Base-by-base conservation (phyloP, 2,888 invertebrate species). In the Sturmia bella region DNA sequence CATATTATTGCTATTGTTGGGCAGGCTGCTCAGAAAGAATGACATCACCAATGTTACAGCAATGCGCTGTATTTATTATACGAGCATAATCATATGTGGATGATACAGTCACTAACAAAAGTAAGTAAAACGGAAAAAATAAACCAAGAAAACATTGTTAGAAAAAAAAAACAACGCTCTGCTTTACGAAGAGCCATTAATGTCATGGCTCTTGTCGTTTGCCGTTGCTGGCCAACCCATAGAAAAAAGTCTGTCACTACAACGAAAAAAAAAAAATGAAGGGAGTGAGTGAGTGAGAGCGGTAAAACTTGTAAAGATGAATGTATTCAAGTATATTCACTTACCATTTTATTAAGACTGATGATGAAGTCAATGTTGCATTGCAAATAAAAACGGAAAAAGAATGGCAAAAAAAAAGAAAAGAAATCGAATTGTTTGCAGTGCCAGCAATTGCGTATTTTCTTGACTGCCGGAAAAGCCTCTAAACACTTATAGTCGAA, bases 171-270 rank as follows among this genome's bases (percentile, higher is more conserved):
- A 24, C n/a, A n/a, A 27, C 21, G 32, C 27, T 45, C 19, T 27
- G 17, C 78, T 75, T n/a, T 50, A 75, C 61, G 72, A 83, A 75
- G 70, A 63, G 57, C 75, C 75, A 75, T 76, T 83, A 72, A 79
- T 63, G 83, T 83, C 75, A 79, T 76, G 79, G 79, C 43, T 76
- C 72, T 76, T 79, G 75, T 78, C 77, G 43, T 77, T 74, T 37
- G 73, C 63, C 50, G 64, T 69, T 73, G 73, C 63, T 43, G 64
- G 64, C 69, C 9, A 9, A 32, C 7, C 48, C 57, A 39, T 39
- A 52, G 52, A 64, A 66, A 66, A 78, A 69, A 54, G 17, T 74
- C 61, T 63, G 74, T 27, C 59, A 61, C 54, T 68, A 48, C n/a
- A 17, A 32, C 39, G 1, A 68, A 17, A 57, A 21, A 56, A 24